Evolutionary conservation across 2,888 invertebrate genomes (phyloP), one percentile per base, ranked within the genome.

Genomic region (Chouioia cunea): DNA sequence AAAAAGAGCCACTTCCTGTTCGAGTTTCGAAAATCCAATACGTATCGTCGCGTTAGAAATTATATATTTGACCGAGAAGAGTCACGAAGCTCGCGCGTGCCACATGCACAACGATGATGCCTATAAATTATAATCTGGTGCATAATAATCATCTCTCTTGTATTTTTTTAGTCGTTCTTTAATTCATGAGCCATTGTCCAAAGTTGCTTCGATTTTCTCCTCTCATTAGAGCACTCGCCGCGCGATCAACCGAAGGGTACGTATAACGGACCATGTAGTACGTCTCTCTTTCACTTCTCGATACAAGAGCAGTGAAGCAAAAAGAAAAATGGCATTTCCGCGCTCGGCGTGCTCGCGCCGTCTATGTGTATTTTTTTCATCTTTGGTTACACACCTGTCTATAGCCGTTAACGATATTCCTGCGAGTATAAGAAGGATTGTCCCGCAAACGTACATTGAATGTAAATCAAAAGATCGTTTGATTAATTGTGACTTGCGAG

Each of bases 151-250:
- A 20, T 3, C 3, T 16, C 46, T 8, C n/a, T 46, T 4, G 27
- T 27, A 2, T 15, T 15, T 16, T n/a, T 10, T 12, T n/a, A n/a
- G n/a, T 14, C 22, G 63, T 63, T 63, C 46, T 63, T 63, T 63
- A 47, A 63, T 63, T 63, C 63, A 63, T 63, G 53, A 63, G 53
- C 15, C 46, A 63, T 63, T 63, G 53, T 63, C n/a, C 53, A 20
- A 53, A 27, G 22, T 53, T 22, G 53, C 20, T 20, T 22, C 23
- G 43, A 56, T 56, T n/a, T 56, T 16, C 36, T 56, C 53, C 56
- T n/a, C 12, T n/a, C n/a, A 36, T 27, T 56, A 53, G 20, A 22
- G 52, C 15, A n/a, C n/a, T 14, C 15, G 52, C 27, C 54, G 54
- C 8, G 3, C 27, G n/a, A 23, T 23, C 27, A 22, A 12, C 14